Percentiles rank a stretch among this genome's conserved stretches.
These are phyloP conservation scores for Oxycera nigricornis DNA, from an alignment of 2,888 invertebrate genomes.

Conservation along the genomic window DNA sequence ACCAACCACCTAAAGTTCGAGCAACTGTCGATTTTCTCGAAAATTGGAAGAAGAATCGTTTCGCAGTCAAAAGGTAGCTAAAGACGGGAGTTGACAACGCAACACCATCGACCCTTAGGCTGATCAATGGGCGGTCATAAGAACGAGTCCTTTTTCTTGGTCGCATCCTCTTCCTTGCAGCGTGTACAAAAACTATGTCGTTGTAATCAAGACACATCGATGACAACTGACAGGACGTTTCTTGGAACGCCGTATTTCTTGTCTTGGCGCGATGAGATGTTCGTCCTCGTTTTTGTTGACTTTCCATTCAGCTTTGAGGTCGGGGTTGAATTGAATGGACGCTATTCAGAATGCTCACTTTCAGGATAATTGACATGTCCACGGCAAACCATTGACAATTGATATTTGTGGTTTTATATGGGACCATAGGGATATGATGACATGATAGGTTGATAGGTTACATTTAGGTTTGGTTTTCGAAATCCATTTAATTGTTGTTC, in stretches of 20 bases:
- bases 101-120: not conserved
- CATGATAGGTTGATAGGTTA: slow-evolving; percentile 36
- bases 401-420: slow-evolving; percentile 25
- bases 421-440: slow-evolving; percentile 26
- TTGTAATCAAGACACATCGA: slow-evolving; percentile 32
- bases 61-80: slow-evolving; percentile 19
- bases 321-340: not conserved
- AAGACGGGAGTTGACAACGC: not conserved
- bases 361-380: slow-evolving; percentile 30
- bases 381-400: slow-evolving; percentile 18
- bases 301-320: not conserved
- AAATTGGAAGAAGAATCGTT: not conserved
- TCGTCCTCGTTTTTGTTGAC: slow-evolving; percentile 8
- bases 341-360: slow-evolving; percentile 28
- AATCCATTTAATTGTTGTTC: slow-evolving; percentile 28
- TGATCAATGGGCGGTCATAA: slow-evolving; percentile 25
- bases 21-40: not conserved
- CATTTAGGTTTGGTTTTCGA: slow-evolving; percentile 15
- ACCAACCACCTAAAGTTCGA: not conserved
- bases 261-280: slow-evolving; percentile 12
- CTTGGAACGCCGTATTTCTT: slow-evolving; percentile 7
- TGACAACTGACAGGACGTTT: slow-evolving; percentile 31
- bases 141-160: slow-evolving; percentile 1
- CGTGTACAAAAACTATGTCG: slow-evolving; percentile 21
- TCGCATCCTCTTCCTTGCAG: not conserved